Conservation (phyloP, 2,113 vertebrate species). For the Sorex araneus region DNA sequence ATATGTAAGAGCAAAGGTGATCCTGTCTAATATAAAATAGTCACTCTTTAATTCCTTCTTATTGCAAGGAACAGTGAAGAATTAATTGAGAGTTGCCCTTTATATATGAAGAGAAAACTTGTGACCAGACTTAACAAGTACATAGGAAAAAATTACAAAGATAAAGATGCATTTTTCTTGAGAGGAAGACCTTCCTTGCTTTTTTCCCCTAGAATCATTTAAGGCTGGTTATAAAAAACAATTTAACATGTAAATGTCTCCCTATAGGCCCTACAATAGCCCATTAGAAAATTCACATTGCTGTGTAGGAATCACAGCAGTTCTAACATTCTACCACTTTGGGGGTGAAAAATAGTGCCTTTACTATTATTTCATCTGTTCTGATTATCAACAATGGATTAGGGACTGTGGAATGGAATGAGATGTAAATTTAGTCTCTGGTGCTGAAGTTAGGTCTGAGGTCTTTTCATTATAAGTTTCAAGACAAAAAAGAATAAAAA, state of each 20-base stretch:
- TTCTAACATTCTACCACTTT: conserved; percentile 16
- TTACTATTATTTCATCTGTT: conserved; percentile 19
- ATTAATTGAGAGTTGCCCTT: neutral
- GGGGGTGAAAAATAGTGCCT: neutral
- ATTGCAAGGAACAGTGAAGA: neutral
- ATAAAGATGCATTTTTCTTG: neutral
- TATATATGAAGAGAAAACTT: conserved; percentile 31
- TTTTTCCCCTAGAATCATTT: conserved; percentile 22
- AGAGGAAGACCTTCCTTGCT: conserved; percentile 19
- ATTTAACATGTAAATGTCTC: conserved; percentile 37
- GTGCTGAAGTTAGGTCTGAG: conserved; percentile 9
- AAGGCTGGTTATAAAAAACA: conserved; percentile 51
- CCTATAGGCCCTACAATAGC: neutral
- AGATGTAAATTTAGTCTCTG: conserved; percentile 16
- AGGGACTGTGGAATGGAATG: neutral
- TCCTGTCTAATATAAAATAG: conserved; percentile 1
- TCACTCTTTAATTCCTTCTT: neutral
- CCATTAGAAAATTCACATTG: conserved; percentile 44
- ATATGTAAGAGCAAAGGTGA: neutral
- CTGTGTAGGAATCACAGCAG: neutral
- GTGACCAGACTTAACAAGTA: neutral
- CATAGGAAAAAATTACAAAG: neutral
- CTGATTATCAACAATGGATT: neutral
- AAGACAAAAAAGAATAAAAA: conserved; percentile 40
- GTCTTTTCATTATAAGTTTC: conserved; percentile 38